Evolutionary conservation across 2,113 vertebrate species (phyloP).

Genomic region (Ictalurus punctatus): DNA sequence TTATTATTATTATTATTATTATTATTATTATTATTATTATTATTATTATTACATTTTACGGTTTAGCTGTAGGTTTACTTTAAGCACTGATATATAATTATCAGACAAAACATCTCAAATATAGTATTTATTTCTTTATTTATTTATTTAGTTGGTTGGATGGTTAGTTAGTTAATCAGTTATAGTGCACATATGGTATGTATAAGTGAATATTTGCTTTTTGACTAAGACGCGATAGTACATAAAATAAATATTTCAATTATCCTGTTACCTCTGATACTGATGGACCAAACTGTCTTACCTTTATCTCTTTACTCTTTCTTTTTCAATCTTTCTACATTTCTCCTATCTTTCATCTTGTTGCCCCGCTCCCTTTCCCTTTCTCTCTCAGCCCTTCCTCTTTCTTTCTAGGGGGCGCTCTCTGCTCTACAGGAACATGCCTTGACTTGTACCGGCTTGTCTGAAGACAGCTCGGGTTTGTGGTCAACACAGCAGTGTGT

Average conservation of each 20-base stretch:
- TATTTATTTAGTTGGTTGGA: background rate
- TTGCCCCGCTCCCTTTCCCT: conserved; percentile 52
- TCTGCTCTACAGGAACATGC: conserved; percentile 73
- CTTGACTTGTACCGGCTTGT: conserved; percentile 73
- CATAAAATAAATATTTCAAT: conserved; percentile 10
- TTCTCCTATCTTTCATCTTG: background rate
- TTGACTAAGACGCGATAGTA: background rate
- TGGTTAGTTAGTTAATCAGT: background rate
- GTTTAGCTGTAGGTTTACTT: background rate
- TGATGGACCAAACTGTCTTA: background rate
- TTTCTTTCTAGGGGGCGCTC: conserved; percentile 59
- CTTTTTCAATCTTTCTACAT: conserved; percentile 9
- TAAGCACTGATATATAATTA: background rate
- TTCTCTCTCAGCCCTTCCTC: conserved; percentile 67
- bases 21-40: background rate
- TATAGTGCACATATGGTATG: background rate
- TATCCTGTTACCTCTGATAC: conserved; percentile 32
- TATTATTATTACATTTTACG: background rate
- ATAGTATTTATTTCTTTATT: background rate
- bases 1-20: background rate
- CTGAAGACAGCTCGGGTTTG: conserved; percentile 40
- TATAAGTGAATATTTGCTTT: background rate
- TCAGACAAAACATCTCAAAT: background rate
- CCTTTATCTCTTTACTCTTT: background rate
- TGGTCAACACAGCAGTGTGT: conserved; percentile 47